Evolutionary conservation across 2,113 vertebrate species (phyloP).

Genomic region (Nycticryphes semicollaris): DNA sequence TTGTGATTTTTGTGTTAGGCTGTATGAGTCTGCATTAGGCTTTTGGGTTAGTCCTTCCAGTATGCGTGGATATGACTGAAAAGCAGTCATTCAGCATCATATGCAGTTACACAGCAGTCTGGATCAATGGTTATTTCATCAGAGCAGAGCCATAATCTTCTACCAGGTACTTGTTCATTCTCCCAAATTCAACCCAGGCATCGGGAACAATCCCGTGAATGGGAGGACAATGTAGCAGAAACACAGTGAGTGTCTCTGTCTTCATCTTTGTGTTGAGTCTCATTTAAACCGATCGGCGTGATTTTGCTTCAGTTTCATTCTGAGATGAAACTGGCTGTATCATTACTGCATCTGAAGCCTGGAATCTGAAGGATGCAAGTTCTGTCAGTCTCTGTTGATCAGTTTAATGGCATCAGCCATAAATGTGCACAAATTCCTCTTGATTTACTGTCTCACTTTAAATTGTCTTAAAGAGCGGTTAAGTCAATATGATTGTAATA

Average conservation of each 20-base stretch:
- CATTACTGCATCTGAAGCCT: neutral
- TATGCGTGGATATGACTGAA: neutral
- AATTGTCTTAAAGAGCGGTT: conserved; percentile 4
- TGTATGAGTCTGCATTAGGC: neutral
- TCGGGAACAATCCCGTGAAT: neutral
- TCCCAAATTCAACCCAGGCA: neutral
- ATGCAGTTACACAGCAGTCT: neutral
- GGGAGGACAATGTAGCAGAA: neutral
- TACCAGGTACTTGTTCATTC: neutral
- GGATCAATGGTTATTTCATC: neutral
- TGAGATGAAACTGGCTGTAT: neutral
- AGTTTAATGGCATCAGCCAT: neutral
- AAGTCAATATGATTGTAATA: conserved; percentile 16
- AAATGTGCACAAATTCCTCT: neutral
- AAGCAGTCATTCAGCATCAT: neutral
- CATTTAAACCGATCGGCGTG: neutral
- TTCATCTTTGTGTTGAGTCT: neutral
- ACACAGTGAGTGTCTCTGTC: neutral
- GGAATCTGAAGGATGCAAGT: neutral
- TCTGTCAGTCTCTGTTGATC: neutral
- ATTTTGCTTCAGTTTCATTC: neutral
- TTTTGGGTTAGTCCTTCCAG: neutral
- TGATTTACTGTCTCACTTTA: neutral
- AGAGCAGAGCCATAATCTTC: neutral
- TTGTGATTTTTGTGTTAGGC: neutral